A percentile compares a stretch with the other conserved stretches of the same genome.
Evolutionary conservation across 2,797 vertebrate species (phyloP).

Genomic region (Enteromius paludinosus): DNA sequence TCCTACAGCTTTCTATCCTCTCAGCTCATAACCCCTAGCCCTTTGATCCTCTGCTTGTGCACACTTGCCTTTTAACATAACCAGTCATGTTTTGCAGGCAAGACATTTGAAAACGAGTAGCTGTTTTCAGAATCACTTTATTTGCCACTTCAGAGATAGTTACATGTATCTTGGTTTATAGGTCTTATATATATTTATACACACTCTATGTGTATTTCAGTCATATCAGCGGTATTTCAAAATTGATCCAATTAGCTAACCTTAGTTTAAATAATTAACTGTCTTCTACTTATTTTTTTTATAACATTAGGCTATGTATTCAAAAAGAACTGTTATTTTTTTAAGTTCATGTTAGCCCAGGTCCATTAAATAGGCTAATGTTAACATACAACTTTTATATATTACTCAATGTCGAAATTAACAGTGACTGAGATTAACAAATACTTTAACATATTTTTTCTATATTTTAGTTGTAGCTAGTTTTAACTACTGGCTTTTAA

Average conservation of each 20-base stretch:
- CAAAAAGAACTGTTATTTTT: not conserved
- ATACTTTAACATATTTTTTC: not conserved
- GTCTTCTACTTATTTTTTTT: too few relatives aligned
- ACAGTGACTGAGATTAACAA: not conserved
- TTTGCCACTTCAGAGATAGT: not conserved
- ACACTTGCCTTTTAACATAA: conserved; percentile 52
- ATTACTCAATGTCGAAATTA: not conserved
- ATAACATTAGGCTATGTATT: not conserved
- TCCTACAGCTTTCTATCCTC: conserved; percentile 23
- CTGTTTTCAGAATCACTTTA: not conserved
- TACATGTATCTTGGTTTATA: not conserved
- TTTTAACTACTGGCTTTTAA: not conserved
- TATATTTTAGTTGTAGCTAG: not conserved
- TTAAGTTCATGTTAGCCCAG: not conserved
- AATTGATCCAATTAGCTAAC: not conserved
- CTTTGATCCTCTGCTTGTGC: conserved; percentile 60
- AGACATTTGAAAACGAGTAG: not conserved
- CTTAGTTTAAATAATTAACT: not conserved
- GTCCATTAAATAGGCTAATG: not conserved
- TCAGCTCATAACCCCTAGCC: conserved; percentile 33
- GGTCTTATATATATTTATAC: not conserved
- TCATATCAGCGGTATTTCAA: not conserved
- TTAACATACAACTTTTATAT: not conserved
- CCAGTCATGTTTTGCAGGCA: conserved; percentile 10
- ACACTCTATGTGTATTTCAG: not conserved